These are phyloP conservation scores for Hydrolagus affinis DNA, from an alignment of 2,113 vertebrate genomes.

Conservation along the genomic window DNA sequence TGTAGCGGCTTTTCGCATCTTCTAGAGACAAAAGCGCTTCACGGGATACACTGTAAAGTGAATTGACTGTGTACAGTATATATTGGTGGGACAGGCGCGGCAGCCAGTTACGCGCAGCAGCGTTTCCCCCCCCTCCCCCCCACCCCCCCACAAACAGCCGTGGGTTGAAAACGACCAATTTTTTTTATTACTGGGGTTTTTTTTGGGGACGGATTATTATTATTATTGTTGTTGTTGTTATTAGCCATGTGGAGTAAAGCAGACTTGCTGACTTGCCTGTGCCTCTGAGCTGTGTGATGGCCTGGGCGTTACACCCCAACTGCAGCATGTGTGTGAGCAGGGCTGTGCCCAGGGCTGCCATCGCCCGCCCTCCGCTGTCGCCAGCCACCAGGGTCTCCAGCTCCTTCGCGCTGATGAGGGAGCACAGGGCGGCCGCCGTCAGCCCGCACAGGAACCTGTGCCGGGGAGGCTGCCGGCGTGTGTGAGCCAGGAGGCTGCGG, in stretches of 20 bases:
- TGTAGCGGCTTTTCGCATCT: constrained; percentile 36
- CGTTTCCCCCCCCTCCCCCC: not conserved
- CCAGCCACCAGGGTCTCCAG: constrained; percentile 35
- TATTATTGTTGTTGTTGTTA: too few species aligned
- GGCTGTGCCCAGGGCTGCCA: constrained; percentile 61
- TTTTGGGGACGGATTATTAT: too few species aligned
- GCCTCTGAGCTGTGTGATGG: constrained; percentile 58
- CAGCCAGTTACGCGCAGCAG: not conserved
- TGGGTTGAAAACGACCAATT: too few species aligned
- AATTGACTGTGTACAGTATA: not conserved
- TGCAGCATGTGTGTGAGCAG: constrained; percentile 80
- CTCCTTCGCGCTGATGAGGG: constrained; percentile 48
- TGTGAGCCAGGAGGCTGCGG: constrained; percentile 70
- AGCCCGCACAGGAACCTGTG: constrained; percentile 68
- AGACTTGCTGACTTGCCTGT: constrained; percentile 37
- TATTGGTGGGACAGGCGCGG: too few species aligned
- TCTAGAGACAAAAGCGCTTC: not conserved
- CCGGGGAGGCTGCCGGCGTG: constrained; percentile 54
- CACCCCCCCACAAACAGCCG: too few species aligned
- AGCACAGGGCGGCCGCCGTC: constrained; percentile 63
- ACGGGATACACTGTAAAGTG: too few species aligned
- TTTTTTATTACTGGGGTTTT: too few species aligned
- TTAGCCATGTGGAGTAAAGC: too few species aligned
- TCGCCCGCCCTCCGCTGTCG: constrained; percentile 48
- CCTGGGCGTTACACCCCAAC: constrained; percentile 83